Evolutionary conservation across 2,888 invertebrate genomes (phyloP).

Genomic region (Uloborus plumipes): DNA sequence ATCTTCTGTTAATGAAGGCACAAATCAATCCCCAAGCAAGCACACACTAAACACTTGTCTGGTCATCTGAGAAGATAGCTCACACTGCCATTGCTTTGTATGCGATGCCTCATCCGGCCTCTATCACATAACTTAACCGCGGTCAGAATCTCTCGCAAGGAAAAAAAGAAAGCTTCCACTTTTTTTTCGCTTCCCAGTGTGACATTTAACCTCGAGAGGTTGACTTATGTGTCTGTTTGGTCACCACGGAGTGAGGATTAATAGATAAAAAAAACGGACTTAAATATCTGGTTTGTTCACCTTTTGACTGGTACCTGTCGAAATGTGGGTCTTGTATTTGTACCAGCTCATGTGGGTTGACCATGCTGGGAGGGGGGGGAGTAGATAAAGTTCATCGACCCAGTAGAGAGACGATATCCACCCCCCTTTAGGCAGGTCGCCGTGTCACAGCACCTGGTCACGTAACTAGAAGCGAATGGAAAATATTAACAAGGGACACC

Average conservation of each 20-base stretch:
- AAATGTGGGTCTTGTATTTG: constrained; percentile 8
- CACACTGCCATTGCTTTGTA: too few relatives aligned
- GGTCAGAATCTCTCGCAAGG: too few relatives aligned
- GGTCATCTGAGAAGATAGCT: too few relatives aligned
- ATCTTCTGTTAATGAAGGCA: too few relatives aligned
- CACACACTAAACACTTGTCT: too few relatives aligned
- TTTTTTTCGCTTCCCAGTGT: not conserved
- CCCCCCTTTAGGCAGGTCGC: constrained; percentile 48
- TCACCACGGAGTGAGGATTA: not conserved
- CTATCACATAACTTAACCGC: too few relatives aligned
- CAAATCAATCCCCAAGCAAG: too few relatives aligned
- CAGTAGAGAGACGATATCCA: not conserved
- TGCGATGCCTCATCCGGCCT: too few relatives aligned
- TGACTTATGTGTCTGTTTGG: constrained; percentile 55
- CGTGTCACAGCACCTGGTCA: constrained; percentile 49
- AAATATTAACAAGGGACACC: constrained; percentile 46
- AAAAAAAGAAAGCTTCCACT: too few relatives aligned
- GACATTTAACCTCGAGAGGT: constrained; percentile 46
- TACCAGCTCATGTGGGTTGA: constrained; percentile 20
- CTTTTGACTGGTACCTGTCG: constrained; percentile 39
- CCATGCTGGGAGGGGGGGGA: constrained; percentile 24
- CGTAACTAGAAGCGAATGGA: constrained; percentile 19
- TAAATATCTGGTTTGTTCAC: constrained; percentile 47
- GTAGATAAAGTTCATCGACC: constrained; percentile 43
- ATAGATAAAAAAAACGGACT: constrained; percentile 12